Percentiles rank a stretch among this genome's conserved stretches.
These are phyloP conservation scores for Sturnus vulgaris DNA, from an alignment of 2,113 vertebrate species.

Conservation along the genomic window DNA sequence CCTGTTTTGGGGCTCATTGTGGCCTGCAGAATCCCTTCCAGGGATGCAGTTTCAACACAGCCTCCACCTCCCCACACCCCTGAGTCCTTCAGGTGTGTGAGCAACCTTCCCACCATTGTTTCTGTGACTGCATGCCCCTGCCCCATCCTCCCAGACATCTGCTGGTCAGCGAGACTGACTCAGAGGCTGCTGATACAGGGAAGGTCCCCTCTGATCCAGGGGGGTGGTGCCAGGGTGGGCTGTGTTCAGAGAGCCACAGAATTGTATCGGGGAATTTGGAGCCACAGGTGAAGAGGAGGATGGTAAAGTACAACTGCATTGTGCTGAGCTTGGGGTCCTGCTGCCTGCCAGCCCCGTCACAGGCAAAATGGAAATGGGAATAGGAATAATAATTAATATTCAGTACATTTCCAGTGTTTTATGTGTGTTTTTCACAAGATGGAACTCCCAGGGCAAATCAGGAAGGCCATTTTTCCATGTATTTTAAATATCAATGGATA, in stretches of 20 bases:
- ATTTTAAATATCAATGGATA: not conserved
- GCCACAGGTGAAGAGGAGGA: not conserved
- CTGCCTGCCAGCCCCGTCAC: not conserved
- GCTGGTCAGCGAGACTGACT: not conserved
- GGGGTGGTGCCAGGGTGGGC: not conserved
- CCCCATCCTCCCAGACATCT: not conserved
- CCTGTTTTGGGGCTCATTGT: not conserved
- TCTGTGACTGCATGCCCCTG: not conserved
- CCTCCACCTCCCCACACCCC: not conserved
- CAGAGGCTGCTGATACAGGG: rapidly evolving
- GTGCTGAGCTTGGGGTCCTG: not conserved
- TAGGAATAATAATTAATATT: not conserved
- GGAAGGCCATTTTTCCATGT: not conserved
- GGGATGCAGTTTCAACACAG: not conserved
- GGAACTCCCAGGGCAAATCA: not conserved
- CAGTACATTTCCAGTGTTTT: not conserved
- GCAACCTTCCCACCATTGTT: not conserved
- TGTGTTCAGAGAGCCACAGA: rapidly evolving
- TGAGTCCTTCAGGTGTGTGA: not conserved
- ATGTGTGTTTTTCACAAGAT: not conserved
- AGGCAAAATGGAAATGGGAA: not conserved
- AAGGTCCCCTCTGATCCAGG: rapidly evolving
- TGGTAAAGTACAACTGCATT: not conserved
- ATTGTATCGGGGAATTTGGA: not conserved
- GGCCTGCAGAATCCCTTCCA: not conserved